Base-by-base conservation (phyloP, 2,113 vertebrate species). In the Callorhinus ursinus region DNA sequence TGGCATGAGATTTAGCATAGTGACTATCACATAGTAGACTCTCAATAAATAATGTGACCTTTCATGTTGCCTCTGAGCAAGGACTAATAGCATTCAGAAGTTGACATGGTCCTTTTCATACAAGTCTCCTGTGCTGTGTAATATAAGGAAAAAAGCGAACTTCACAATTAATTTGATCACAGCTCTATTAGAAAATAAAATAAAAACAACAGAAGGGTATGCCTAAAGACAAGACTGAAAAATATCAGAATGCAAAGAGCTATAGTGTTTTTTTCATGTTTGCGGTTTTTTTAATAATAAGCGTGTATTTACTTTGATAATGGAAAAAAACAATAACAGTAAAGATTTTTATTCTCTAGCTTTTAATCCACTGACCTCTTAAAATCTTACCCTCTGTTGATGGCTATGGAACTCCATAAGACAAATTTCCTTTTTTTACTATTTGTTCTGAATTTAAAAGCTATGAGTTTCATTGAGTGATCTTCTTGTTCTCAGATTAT, bases 401-500 rank as follows among this genome's bases (percentile, higher is more conserved):
- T 26, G 46, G 53, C 63, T 84, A 49, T 88, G 46, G 63, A 87
- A 92, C 67, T 85, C 79, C n/a, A 0, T 79, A 93, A 95, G 57
- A 97, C 0, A 0, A 85, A 92, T 96, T 97, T 92, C 80, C 51
- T 92, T 97, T 92, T 97, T 97, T 93, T 90, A 88, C 61, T 98
- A 42, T 97, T 93, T 97, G 83, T 96, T 96, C 96, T 94, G 86
- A 96, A 95, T 90, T 91, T 95, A 76, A 98, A 96, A 93, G 69
- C 86, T 55, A 1, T 96, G 57, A 71, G 74, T 94, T 92, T 96
- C 67, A 95, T 80, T 76, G 51, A 93, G 42, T 84, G 88, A 90
- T 96, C 77, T 81, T 97, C 95, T 93, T 83, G 42, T 95, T 96
- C 95, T 96, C 89, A 88, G 46, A 96, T 95, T 92, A 92, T 92